Evolutionary conservation across 2,113 vertebrate species (phyloP).

Genomic region (Urocynchramus pylzowi): DNA sequence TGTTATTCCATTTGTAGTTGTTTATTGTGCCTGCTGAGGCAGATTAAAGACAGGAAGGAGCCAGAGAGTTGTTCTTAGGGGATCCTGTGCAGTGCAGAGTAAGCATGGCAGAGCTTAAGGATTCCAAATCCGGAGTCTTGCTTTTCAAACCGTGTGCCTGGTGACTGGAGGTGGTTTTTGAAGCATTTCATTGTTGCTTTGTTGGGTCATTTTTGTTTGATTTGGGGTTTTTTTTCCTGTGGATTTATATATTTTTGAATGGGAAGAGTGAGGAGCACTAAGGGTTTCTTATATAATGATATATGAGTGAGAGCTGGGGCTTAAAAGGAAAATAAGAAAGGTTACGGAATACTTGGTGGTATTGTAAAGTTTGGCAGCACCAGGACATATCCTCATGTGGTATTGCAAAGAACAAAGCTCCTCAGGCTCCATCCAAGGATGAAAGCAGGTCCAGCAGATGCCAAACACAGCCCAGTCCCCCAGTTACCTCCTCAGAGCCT

Average conservation of each 20-base stretch:
- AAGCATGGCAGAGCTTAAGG: neutral
- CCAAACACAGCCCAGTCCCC: neutral
- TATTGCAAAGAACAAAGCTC: neutral
- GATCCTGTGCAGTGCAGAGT: neutral
- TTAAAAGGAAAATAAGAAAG: neutral
- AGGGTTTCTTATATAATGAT: neutral
- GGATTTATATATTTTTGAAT: neutral
- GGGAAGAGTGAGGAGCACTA: neutral
- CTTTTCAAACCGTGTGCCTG: neutral
- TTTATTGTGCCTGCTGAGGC: constrained; percentile 55
- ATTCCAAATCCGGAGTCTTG: neutral
- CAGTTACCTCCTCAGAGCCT: neutral
- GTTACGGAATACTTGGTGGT: neutral
- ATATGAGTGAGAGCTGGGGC: neutral
- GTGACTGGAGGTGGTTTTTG: neutral
- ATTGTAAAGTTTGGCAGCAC: neutral
- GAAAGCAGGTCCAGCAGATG: neutral
- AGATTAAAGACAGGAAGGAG: constrained; percentile 27
- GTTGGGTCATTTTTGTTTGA: neutral
- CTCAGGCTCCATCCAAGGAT: neutral
- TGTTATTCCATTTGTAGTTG: constrained; percentile 59
- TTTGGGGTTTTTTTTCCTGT: neutral
- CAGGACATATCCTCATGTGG: neutral
- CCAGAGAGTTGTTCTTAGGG: neutral
- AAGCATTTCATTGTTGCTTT: neutral